A percentile compares a stretch with the other conserved stretches of the same genome.
Conservation (phyloP, 2,888 invertebrate species). For the Tromatobia lineatoria region DNA sequence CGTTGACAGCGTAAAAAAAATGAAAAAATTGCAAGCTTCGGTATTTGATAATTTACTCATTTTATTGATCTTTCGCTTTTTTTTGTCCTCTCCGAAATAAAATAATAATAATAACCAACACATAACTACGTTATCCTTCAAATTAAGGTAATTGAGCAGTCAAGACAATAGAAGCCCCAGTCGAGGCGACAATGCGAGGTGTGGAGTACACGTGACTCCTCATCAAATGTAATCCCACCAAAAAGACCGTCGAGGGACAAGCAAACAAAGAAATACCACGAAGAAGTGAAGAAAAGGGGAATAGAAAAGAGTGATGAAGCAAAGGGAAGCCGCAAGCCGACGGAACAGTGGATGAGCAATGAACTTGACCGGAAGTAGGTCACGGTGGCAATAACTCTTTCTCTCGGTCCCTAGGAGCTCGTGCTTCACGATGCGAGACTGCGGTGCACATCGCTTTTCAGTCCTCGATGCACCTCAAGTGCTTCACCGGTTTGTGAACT, state of each 20-base stretch:
- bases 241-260: background rate
- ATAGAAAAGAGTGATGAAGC: constrained; percentile 38
- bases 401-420: constrained; percentile 45
- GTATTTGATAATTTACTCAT: too few species aligned
- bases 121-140: background rate
- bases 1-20: too few species aligned
- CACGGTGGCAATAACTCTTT: constrained; percentile 77
- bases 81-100: background rate
- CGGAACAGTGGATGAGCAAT: constrained; percentile 80
- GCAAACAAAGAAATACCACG: background rate
- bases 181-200: background rate
- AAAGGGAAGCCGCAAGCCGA: constrained; percentile 58
- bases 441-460: constrained; percentile 45
- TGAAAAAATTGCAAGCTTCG: too few species aligned
- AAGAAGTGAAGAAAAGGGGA: constrained; percentile 34
- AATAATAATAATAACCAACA: background rate
- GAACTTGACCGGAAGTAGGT: constrained; percentile 84
- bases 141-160: background rate
- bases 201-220: background rate
- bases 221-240: background rate
- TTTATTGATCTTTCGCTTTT: background rate
- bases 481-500: constrained; percentile 28
- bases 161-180: background rate
- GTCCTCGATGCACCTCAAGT: constrained; percentile 27
- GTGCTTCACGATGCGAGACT: constrained; percentile 49